Percentiles rank a stretch among this genome's conserved stretches.
Conservation (phyloP, 2,113 vertebrate genomes). For the Catagonus wagneri region DNA sequence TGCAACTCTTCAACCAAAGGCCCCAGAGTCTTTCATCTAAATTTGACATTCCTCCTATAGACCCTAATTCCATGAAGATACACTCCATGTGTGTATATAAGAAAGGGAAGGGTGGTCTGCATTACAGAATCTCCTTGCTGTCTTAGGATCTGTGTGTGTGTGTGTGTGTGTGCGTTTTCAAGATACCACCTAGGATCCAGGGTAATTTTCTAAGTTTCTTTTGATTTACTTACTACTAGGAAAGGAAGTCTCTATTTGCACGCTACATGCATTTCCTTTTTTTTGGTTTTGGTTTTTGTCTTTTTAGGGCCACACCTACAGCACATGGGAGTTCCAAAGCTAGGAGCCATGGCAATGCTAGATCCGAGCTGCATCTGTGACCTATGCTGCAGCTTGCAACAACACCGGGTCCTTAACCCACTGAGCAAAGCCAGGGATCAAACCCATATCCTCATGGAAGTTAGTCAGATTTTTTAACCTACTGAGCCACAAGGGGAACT, state of each 20-base stretch:
- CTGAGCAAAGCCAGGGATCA: no score
- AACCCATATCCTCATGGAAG: no score
- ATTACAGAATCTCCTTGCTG: background rate
- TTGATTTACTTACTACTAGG: background rate
- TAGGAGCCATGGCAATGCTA: no score
- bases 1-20: conserved; percentile 19
- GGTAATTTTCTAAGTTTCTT: background rate
- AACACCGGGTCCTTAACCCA: no score
- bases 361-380: no score
- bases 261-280: background rate
- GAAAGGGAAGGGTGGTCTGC: background rate
- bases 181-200: background rate
- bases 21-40: background rate
- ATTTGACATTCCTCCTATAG: background rate
- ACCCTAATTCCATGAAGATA: background rate
- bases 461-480: no score
- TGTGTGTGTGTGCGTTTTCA: background rate
- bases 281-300: no score
- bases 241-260: conserved; percentile 1
- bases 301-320: no score
- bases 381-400: no score
- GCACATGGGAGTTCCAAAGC: no score
- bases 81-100: background rate
- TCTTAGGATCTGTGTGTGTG: background rate
- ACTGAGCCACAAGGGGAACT: no score